Evolutionary conservation across 2,888 invertebrate genomes (phyloP), one percentile per base, ranked within the genome.

Genomic region (Mythimna albipuncta): DNA sequence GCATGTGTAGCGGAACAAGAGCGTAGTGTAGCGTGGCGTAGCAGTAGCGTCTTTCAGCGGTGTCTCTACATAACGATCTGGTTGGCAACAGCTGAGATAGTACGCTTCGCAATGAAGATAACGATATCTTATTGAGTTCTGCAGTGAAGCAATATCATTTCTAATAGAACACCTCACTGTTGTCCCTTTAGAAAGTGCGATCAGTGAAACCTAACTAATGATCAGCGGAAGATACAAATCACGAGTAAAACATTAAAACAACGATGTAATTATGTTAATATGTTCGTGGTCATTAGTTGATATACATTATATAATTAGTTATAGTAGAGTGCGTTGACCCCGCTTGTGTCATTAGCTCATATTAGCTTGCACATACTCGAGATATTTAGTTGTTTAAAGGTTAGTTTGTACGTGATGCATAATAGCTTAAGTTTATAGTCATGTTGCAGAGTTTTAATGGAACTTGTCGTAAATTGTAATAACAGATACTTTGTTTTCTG

Each of bases 151-250:
- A 16, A 10, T 41, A 10, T 19, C 1, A 50, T 38, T 72, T 58
- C 11, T 38, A 26, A 26, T 38, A 50, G 6, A 72, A 13, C n/a
- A 16, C 10, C 5, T 26, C 2, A n/a, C 13, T 1, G 16, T 41
- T 44, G n/a, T 26, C 16, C 44, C 1, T 75, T 26, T 52, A 11
- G 35, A 67, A n/a, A 44, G 44, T 58, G 32, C 35, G 41, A 58
- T 13, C 13, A 58, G 26, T 54, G 35, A 44, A 58, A 44, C 38
- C 21, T 26, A 13, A 11, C 21, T 10, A 41, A 38, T 41, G 38
- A 47, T 41, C 13, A 66, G 13, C 41, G 32, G 65, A 50, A 76
- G 47, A 64, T 47, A 75, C 55, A 55, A 41, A 47, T 21, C 19
- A 57, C 21, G 13, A 21, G 50, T 32, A 50, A 6, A 50, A 50